A percentile compares a stretch with the other conserved stretches of the same genome.
Evolutionary conservation across 2,113 vertebrate species (phyloP).

Genomic region (Bubo bubo): DNA sequence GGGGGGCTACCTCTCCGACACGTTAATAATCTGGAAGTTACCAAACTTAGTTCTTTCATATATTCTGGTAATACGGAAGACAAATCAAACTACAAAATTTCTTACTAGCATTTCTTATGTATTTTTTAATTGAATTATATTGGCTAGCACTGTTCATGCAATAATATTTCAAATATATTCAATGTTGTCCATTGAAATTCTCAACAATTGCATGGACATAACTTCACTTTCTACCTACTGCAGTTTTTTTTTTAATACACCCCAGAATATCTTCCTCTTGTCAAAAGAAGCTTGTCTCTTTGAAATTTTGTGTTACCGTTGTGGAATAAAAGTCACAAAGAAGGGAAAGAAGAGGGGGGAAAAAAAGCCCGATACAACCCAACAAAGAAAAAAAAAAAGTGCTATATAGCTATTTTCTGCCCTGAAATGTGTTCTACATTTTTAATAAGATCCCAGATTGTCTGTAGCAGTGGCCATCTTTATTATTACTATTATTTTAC

Average conservation of each 20-base stretch:
- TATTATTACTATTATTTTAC: constrained; percentile 70
- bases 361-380: not conserved
- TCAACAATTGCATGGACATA: not conserved
- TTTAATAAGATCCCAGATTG: constrained; percentile 82
- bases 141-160: not conserved
- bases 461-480: constrained; percentile 67
- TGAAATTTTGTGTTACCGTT: constrained; percentile 6
- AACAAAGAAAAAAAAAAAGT: constrained; percentile 28
- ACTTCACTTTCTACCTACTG: not conserved
- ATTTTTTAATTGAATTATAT: not conserved
- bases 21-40: not conserved
- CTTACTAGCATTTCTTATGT: not conserved
- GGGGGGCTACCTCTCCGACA: not conserved
- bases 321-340: constrained; percentile 9
- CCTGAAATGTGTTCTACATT: constrained; percentile 69
- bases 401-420: constrained; percentile 72
- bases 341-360: not conserved
- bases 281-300: not conserved
- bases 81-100: not conserved
- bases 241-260: not conserved
- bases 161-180: not conserved
- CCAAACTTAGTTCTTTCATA: not conserved
- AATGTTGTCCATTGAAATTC: not conserved
- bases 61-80: not conserved
- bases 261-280: not conserved